Base-by-base conservation (phyloP, 2,797 vertebrate genomes). In the Catostomus latipinnis region DNA sequence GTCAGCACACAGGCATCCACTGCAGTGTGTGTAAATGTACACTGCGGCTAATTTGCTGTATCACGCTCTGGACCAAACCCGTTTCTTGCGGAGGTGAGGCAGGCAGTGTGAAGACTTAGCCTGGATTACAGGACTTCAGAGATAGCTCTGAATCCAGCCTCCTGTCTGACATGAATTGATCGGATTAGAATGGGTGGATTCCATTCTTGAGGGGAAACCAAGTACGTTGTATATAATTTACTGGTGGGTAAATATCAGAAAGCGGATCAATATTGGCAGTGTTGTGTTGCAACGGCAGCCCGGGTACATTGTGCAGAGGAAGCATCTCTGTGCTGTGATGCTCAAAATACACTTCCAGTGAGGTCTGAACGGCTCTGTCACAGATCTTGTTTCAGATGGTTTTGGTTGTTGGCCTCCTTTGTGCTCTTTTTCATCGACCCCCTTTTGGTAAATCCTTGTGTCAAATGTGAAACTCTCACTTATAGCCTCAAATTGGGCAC, bases 121-220 rank as follows among this genome's bases (percentile, higher is more conserved):
- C 82, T 91, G 93, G 93, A 95, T 94, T 93, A 93, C 91, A 93
- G 90, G 90, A 90, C 90, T 86, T 90, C 85, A 82, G 84, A 90
- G 89, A 93, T 89, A 91, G 90, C 89, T 80, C 86, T 84, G 90
- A 92, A 88, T 91, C 90, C 90, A 91, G 88, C 88, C 88, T 88
- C 87, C 92, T 92, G 88, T 92, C 91, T 92, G 91, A 93, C 92
- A 91, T 88, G 91, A 93, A 88, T 91, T 94, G 92, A 95, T 93
- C 83, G 83, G 92, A 95, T 95, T 95, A 94, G 86, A 92, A 85
- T 87, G 84, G 88, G 88, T 87, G 85, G 86, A 89, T 90, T 87
- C 90, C 85, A 84, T 89, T 92, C 91, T 91, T 90, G 87, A 88
- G 88, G 91, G 89, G 88, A 91, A 90, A 86, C 89, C 84, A 86